A percentile compares a stretch with the other conserved stretches of the same genome.
Evolutionary conservation across 1,140 invertebrate genomes (phyloP).

Genomic region (Lepidostoma basale): DNA sequence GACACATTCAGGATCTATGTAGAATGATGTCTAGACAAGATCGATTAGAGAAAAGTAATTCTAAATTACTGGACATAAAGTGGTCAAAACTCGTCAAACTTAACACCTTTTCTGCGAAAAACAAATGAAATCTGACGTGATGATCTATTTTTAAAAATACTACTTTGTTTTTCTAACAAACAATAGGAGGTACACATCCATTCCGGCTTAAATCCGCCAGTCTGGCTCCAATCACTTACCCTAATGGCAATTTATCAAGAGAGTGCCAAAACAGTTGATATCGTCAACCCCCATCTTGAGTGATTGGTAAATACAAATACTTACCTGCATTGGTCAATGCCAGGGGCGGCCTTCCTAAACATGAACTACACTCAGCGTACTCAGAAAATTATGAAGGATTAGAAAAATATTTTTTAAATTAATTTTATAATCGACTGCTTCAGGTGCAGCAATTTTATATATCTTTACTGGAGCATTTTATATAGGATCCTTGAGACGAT

Average conservation of each 20-base stretch:
- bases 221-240: slow-evolving; percentile 17
- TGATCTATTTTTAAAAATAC: slow-evolving; percentile 23
- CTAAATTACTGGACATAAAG: slow-evolving; percentile 7
- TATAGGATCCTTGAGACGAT: no score
- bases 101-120: slow-evolving; percentile 40
- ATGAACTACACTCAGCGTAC: no score
- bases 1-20: no score
- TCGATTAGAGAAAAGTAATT: not conserved
- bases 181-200: slow-evolving; percentile 10
- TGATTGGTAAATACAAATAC: slow-evolving; percentile 28
- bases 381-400: no score
- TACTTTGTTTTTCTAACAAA: slow-evolving; percentile 5
- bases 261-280: slow-evolving; percentile 33
- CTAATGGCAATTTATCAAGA: slow-evolving; percentile 40
- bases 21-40: not conserved
- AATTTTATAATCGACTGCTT: no score
- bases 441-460: no score
- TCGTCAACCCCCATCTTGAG: slow-evolving; percentile 36
- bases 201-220: not conserved
- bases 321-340: not conserved
- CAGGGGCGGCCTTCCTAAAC: no score
- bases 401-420: no score
- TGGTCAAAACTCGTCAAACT: not conserved
- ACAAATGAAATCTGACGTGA: slow-evolving; percentile 30
- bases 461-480: no score